Conservation (phyloP, 2,888 invertebrate species). For the Callosobruchus maculatus region DNA sequence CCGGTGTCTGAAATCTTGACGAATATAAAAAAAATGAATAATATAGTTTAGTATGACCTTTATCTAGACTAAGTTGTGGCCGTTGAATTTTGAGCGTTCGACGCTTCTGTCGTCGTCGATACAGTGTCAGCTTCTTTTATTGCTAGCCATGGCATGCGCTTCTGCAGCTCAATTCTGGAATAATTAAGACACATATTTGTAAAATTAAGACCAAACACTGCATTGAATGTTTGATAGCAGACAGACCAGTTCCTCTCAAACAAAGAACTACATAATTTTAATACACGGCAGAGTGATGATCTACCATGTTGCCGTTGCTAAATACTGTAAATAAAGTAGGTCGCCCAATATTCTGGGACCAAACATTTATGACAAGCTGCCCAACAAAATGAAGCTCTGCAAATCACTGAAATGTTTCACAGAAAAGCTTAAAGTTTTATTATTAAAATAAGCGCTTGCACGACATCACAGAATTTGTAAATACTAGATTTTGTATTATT, state of each 20-base stretch:
- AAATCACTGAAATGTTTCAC: background rate
- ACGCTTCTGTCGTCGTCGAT: constrained; percentile 50
- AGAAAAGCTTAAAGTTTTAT: background rate
- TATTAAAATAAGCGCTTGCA: no score
- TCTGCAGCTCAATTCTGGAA: constrained; percentile 70
- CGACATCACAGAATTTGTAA: no score
- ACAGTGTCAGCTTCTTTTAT: constrained; percentile 62
- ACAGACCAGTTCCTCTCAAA: no score
- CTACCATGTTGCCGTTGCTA: no score
- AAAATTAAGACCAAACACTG: background rate
- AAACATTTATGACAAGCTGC: no score
- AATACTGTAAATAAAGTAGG: no score
- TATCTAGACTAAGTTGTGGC: constrained; percentile 12
- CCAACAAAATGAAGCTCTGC: no score
- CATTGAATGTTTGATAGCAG: no score
- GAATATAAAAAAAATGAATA: background rate
- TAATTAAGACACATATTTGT: background rate
- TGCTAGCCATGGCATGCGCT: constrained; percentile 75
- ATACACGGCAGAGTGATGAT: no score
- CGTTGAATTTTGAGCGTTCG: constrained; percentile 14
- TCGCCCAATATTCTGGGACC: no score
- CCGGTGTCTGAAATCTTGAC: background rate
- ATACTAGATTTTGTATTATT: no score
- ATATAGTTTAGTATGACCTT: background rate
- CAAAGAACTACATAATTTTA: no score